A percentile compares a stretch with the other conserved stretches of the same genome.
Conservation (phyloP, 2,113 vertebrate species). For the Ammodytes dubius region DNA sequence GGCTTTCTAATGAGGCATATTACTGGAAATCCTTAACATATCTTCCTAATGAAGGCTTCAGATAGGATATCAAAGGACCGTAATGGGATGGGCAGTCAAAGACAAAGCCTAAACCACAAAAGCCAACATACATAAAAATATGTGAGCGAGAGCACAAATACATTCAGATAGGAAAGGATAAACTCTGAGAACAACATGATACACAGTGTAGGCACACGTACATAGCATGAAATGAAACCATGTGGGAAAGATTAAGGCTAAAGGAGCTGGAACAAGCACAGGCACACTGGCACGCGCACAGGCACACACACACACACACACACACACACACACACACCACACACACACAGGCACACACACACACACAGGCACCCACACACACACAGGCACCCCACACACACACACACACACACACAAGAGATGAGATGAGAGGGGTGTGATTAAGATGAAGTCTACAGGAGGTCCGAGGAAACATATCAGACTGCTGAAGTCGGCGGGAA, state of each 20-base stretch:
- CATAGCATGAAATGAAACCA: slow-evolving; percentile 70
- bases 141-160: slow-evolving; percentile 20
- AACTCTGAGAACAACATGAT: slow-evolving; percentile 49
- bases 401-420: slow-evolving; percentile 22
- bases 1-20: not conserved
- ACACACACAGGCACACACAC: slow-evolving; percentile 57
- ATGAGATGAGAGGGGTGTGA: slow-evolving; percentile 61
- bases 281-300: slow-evolving; percentile 52
- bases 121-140: slow-evolving; percentile 14
- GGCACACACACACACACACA: not conserved
- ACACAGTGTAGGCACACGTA: slow-evolving; percentile 53
- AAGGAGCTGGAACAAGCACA: slow-evolving; percentile 65
- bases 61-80: slow-evolving; percentile 25
- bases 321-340: slow-evolving; percentile 30
- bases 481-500: slow-evolving; percentile 68
- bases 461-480: slow-evolving; percentile 70
- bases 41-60: slow-evolving; percentile 15
- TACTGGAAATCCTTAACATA: slow-evolving; percentile 17
- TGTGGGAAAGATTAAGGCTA: slow-evolving; percentile 73
- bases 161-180: slow-evolving; percentile 13
- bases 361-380: slow-evolving; percentile 56
- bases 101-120: slow-evolving; percentile 13
- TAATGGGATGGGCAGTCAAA: not conserved
- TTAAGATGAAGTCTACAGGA: slow-evolving; percentile 66
- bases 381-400: slow-evolving; percentile 33